These are phyloP conservation scores for Rhynchopsitta pachyrhyncha DNA, from an alignment of 2,113 vertebrate species.

Conservation along the genomic window DNA sequence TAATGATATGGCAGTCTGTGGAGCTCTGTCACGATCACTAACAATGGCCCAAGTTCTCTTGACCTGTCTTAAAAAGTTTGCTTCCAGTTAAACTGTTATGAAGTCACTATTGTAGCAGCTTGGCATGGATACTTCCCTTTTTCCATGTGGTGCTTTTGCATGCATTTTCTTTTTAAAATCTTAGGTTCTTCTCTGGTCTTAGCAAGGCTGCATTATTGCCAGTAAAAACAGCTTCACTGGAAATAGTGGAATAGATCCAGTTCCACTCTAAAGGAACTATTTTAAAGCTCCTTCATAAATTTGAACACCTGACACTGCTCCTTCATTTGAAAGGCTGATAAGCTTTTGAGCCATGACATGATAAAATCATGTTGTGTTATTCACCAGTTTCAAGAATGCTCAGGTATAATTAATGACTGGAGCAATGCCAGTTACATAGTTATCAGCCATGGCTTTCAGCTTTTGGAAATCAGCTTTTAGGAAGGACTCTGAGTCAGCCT, in stretches of 20 bases:
- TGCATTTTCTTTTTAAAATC: not conserved
- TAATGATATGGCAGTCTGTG: not conserved
- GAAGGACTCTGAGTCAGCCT: not conserved
- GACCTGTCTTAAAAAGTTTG: not conserved
- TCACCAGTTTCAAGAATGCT: not conserved
- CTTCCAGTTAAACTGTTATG: not conserved
- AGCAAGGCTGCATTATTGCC: not conserved
- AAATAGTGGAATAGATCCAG: not conserved
- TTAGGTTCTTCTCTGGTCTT: not conserved
- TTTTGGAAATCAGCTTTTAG: not conserved
- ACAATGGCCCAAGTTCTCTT: not conserved
- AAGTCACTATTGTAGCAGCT: not conserved
- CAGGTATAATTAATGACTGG: not conserved
- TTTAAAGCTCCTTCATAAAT: not conserved
- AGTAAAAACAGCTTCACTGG: not conserved
- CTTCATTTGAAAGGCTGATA: not conserved
- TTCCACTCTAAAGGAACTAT: not conserved
- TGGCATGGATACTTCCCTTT: not conserved
- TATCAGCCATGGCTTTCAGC: not conserved
- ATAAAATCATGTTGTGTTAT: not conserved
- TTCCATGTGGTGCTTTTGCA: not conserved
- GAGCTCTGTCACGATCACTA: not conserved
- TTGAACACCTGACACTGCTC: not conserved
- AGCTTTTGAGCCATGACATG: not conserved
- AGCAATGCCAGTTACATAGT: not conserved